Evolutionary conservation across 2,113 vertebrate species (phyloP), one percentile per base, ranked within the genome.

Genomic region (Odontesthes bonariensis): DNA sequence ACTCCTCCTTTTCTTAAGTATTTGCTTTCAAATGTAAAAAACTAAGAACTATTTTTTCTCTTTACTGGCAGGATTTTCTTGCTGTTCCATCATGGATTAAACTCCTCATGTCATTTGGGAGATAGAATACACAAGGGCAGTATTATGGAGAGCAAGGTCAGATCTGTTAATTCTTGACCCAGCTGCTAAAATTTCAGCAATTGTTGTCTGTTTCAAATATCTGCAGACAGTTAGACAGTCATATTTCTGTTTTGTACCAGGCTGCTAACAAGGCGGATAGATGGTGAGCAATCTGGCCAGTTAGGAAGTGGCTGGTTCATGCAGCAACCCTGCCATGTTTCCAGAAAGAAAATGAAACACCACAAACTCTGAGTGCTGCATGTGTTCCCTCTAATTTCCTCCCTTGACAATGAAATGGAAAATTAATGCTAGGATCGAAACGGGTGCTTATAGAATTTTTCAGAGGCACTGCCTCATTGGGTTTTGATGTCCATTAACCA

Each of bases 401-500:
- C 73, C 81, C 49, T 74, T 77, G 32, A 84, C 75, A 89, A 72
- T 86, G 76, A 92, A 90, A 88, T 86, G 80, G 85, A 86, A 81
- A 88, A 88, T 85, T 71, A 86, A 85, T 75, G 64, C 74, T 53
- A 42, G 76, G 77, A 87, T 84, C 83, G 84, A 87, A 91, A 85
- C 73, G 53, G 49, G 61, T 67, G 72, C 83, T 86, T 87, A 85
- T 85, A 90, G 84, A 89, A 86, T 83, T 73, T 80, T 89, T 89
- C 78, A 70, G 72, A 75, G 68, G 82, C 74, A 14, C 72, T 70
- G 89, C 85, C 86, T 88, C 90, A 81, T 84, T 88, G 88, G 85
- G 73, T 89, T 92, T 89, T 88, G 90, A 87, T 88, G 91, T 85
- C 86, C 83, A 90, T 91, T 93, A 91, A 89, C 80, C 88, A 92